These are phyloP conservation scores for Coremacera marginata DNA, from an alignment of 2,888 invertebrate genomes.

Conservation along the genomic window DNA sequence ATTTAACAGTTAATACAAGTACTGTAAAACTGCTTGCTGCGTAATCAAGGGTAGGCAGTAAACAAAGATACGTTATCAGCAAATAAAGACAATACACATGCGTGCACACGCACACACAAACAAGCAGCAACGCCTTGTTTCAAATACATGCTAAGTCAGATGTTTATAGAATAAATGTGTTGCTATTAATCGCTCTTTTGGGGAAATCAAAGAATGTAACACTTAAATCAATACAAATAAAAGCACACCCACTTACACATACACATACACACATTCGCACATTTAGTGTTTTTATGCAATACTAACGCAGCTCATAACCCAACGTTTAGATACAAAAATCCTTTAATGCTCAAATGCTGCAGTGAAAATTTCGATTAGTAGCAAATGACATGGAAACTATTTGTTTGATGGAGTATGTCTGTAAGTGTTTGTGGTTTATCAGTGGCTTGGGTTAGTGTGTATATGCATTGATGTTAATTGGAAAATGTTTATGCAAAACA, in stretches of 20 bases:
- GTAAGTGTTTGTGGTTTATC: no score
- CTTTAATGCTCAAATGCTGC: background rate
- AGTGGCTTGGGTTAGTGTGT: no score
- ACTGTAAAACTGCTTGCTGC: background rate
- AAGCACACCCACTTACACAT: no score
- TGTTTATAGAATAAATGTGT: no score
- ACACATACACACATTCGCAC: no score
- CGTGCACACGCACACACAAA: no score
- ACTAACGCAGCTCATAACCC: background rate
- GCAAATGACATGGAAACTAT: conserved; percentile 11
- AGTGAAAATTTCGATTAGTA: conserved; percentile 18
- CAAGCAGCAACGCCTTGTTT: no score
- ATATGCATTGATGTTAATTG: no score
- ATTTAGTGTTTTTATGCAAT: background rate
- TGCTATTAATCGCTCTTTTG: conserved; percentile 10
- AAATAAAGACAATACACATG: background rate
- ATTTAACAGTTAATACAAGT: no score
- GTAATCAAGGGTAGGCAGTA: background rate
- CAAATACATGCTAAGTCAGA: no score
- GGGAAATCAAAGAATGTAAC: conserved; percentile 22
- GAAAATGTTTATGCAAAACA: no score
- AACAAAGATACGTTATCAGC: background rate
- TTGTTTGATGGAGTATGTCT: background rate
- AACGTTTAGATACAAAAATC: no score
- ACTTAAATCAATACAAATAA: background rate